Evolutionary conservation across 2,888 invertebrate species (phyloP), one percentile per base, ranked within the genome.

Genomic region (Drosophila atripex): DNA sequence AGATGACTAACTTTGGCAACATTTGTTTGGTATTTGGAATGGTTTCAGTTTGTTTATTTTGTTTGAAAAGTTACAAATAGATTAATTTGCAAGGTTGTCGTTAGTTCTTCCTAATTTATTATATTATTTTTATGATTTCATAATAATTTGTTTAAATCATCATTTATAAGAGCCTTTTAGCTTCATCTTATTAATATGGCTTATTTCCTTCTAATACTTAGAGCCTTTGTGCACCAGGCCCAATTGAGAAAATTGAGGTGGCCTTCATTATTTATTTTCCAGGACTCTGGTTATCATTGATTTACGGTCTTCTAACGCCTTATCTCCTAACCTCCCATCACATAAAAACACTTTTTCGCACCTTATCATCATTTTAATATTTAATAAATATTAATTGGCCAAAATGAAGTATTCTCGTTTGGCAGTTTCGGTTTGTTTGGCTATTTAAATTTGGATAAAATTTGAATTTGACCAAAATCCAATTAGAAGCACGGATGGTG

Each of bases 201-300:
- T 28, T 28, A 28, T 25, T 32, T 35, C 21, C 21, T 41, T 39
- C 25, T 25, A 25, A 18, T 46, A 53, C 38, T 64, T 59, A 28
- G 63, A 61, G 71, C 61, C 60, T 46, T 23, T 30, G 14, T 61
- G 47, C 65, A 47, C 59, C 71, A 60, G 54, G 35, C 30, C 63
- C 60, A 66, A 78, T 82, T 79, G 78, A 80, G 78, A 80, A 78
- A 79, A 79, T 79, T 80, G 72, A 79, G 74, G 82, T 70, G 82
- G 70, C 63, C 28, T 78, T 74, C 76, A 74, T 82, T 82, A 75
- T 78, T 75, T 78, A 73, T 76, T 66, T 64, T 63, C 32, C 63
- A 28, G 32, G 23, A 21, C 18, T 43, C 50, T 14, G 53, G 30
- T 25, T 35, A 30, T 25, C 58, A 59, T 58, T 46, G 63, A 55